A percentile compares a stretch with the other conserved stretches of the same genome.
Conservation (phyloP, 2,797 vertebrate genomes). For the Cirrhinus mrigala region DNA sequence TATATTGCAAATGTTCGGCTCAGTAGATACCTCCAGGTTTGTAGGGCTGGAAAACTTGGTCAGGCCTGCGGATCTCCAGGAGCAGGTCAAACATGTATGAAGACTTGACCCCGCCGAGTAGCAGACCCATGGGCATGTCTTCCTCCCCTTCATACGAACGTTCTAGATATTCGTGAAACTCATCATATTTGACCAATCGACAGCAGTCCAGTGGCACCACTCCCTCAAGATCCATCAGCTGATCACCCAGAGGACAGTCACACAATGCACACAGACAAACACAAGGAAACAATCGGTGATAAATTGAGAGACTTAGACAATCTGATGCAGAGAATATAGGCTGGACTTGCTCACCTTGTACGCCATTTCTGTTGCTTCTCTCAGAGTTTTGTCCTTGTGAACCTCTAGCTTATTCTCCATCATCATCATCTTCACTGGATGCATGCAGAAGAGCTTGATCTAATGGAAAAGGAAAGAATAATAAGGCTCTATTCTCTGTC, state of each 20-base stretch:
- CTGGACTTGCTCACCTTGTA: slow-evolving; percentile 84
- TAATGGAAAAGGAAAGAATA: slow-evolving; percentile 62
- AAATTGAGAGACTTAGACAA: neutral
- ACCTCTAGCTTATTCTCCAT: slow-evolving; percentile 98
- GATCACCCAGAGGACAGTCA: slow-evolving; percentile 38
- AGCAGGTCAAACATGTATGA: slow-evolving; percentile 99
- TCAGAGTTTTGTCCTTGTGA: slow-evolving; percentile 96
- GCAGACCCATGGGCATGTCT: slow-evolving; percentile 94
- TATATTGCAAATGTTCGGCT: neutral
- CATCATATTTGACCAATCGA: slow-evolving; percentile 97
- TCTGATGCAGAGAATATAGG: neutral
- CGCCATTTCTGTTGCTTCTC: slow-evolving; percentile 94
- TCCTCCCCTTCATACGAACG: slow-evolving; percentile 97
- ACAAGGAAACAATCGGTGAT: neutral
- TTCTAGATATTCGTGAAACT: slow-evolving; percentile 98
- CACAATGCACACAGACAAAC: slow-evolving; percentile 2
- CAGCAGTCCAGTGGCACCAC: slow-evolving; percentile 90
- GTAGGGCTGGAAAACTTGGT: slow-evolving; percentile 96
- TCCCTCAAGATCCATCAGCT: slow-evolving; percentile 95
- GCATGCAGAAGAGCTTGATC: slow-evolving; percentile 98
- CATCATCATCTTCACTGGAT: slow-evolving; percentile 94
- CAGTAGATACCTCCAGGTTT: slow-evolving; percentile 92
- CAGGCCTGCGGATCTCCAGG: slow-evolving; percentile 90
- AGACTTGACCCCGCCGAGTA: slow-evolving; percentile 97
- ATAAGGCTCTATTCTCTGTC: neutral